phyloP scores from a whole-genome alignment of 2,888 invertebrate species.

The Biston stratarius region DNA sequence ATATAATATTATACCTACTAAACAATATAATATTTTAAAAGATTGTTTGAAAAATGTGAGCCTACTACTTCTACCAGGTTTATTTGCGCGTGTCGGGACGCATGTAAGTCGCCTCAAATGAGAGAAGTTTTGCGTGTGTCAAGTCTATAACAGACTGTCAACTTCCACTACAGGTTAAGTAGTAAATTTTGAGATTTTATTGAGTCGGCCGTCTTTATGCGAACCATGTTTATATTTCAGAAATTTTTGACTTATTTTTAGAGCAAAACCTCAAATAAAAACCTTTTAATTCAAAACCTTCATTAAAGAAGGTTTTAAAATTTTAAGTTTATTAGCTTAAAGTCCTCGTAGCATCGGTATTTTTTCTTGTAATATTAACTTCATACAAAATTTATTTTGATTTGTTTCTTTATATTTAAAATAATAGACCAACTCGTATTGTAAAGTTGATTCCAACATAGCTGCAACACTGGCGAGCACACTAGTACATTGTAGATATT shows the following conservation, averaged over 20 bases:
- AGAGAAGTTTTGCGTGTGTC: conserved; percentile 70
- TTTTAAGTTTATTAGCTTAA: too few species aligned
- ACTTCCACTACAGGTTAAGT: conserved; percentile 56
- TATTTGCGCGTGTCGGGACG: conserved; percentile 10
- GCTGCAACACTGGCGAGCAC: conserved; percentile 27
- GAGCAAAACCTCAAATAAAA: too few species aligned
- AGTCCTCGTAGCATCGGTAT: too few species aligned
- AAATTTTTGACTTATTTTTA: conserved; percentile 34
- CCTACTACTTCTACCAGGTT: conserved; percentile 42
- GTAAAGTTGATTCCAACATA: conserved; percentile 23
- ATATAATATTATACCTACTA: too few species aligned
- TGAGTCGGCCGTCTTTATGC: conserved; percentile 56
- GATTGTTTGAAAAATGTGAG: not conserved
- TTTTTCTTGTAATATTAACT: too few species aligned
- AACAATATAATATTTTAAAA: not conserved
- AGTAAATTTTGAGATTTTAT: conserved; percentile 65
- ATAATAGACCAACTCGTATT: too few species aligned
- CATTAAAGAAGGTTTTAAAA: too few species aligned
- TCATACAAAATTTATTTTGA: too few species aligned
- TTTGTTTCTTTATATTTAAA: not conserved
- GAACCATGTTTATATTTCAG: conserved; percentile 51
- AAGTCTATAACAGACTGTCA: conserved; percentile 67
- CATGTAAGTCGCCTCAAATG: conserved; percentile 53
- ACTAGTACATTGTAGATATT: conserved; percentile 42
- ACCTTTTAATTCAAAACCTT: too few species aligned